Evolutionary conservation across 2,888 invertebrate genomes (phyloP).

Genomic region (Leistus spinibarbis): DNA sequence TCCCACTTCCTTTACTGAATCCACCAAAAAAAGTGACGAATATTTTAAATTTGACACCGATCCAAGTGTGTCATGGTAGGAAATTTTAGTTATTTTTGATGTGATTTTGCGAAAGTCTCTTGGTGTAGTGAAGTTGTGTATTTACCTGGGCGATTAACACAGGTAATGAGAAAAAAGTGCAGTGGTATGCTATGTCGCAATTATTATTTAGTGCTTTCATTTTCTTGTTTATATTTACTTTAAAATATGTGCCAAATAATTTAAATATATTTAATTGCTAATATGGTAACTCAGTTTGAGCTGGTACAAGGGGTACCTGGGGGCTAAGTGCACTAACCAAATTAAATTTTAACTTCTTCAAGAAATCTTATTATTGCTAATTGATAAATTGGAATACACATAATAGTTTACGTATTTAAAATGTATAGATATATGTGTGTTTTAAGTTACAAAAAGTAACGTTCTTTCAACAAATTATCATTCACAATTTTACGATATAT

Average conservation of each 20-base stretch:
- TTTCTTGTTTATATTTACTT: background rate
- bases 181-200: conserved; percentile 18
- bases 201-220: conserved; percentile 14
- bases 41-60: background rate
- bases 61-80: conserved; percentile 13
- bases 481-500: no score
- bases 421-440: no score
- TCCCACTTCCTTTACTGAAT: background rate
- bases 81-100: conserved; percentile 27
- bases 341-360: no score
- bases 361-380: no score
- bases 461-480: no score
- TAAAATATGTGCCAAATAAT: conserved; percentile 23
- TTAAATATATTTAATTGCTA: conserved; percentile 20
- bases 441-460: no score
- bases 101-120: conserved; percentile 12
- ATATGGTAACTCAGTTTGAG: conserved; percentile 20
- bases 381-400: no score
- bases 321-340: no score
- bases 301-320: no score
- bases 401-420: no score
- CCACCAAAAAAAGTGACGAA: background rate
- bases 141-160: conserved; percentile 31
- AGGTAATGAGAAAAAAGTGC: conserved; percentile 28
- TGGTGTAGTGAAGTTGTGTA: conserved; percentile 21